phyloP scores from a whole-genome alignment of 2,797 vertebrate genomes.

The Catostomus latipinnis region DNA sequence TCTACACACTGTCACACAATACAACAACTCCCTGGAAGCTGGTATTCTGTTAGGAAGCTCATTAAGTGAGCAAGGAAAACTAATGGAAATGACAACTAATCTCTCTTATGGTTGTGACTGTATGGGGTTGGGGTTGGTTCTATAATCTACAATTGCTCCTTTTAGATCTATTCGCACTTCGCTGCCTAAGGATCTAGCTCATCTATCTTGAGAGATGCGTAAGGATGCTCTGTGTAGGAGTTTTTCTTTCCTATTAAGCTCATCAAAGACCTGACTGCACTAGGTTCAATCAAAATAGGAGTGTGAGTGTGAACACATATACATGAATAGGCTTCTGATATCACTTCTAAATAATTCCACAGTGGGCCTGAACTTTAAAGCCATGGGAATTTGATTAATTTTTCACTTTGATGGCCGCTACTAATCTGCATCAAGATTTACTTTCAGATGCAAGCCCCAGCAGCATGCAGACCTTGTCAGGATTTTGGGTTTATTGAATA shows the following conservation, averaged over 20 bases:
- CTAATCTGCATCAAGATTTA: constrained; percentile 62
- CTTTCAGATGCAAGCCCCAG: constrained; percentile 56
- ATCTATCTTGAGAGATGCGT: background rate
- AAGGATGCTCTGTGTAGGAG: background rate
- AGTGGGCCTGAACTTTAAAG: constrained; percentile 70
- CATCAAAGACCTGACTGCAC: constrained; percentile 1
- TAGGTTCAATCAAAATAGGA: constrained; percentile 12
- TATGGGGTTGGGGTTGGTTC: constrained; percentile 8
- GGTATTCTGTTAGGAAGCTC: constrained; percentile 27
- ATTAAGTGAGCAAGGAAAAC: constrained; percentile 37
- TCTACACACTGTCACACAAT: constrained; percentile 45
- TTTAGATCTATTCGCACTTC: background rate
- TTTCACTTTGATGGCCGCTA: constrained; percentile 70
- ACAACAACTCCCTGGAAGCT: constrained; percentile 43
- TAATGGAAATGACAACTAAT: constrained; percentile 35
- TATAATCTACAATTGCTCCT: constrained; percentile 9
- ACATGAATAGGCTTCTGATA: constrained; percentile 18
- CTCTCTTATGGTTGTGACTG: constrained; percentile 8
- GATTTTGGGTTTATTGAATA: constrained; percentile 20
- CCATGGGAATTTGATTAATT: constrained; percentile 69
- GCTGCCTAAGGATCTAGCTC: background rate
- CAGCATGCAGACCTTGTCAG: constrained; percentile 53
- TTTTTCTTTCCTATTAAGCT: background rate
- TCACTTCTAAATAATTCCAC: constrained; percentile 56
- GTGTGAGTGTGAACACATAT: background rate